Evolutionary conservation across 1,140 invertebrate genomes (phyloP).

Genomic region (Drosophila lacertosa): DNA sequence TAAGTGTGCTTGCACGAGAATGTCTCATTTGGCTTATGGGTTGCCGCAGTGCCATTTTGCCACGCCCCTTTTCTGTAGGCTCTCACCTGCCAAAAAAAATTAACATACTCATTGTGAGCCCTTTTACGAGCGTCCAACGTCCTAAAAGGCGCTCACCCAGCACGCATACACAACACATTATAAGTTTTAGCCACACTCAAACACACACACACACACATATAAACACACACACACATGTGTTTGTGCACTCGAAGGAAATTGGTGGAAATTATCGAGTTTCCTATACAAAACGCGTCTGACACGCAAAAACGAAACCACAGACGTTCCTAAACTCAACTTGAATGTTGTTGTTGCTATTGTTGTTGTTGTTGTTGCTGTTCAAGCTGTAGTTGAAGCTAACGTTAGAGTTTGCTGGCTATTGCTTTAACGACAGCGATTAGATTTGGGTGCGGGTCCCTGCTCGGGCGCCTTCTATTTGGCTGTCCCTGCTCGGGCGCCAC

Average conservation of each 20-base stretch:
- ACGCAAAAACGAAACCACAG: constrained; percentile 63
- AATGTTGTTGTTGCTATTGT: constrained; percentile 8
- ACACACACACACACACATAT: background rate
- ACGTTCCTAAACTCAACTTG: constrained; percentile 12
- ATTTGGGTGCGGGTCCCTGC: constrained; percentile 26
- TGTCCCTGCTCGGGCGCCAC: constrained; percentile 1
- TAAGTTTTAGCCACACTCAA: constrained; percentile 14
- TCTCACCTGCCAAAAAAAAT: constrained; percentile 46
- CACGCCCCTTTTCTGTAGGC: constrained; percentile 38
- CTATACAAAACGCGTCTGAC: constrained; percentile 78
- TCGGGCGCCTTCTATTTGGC: no score
- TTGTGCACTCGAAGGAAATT: constrained; percentile 66
- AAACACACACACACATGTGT: constrained; percentile 12
- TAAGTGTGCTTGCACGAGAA: constrained; percentile 12
- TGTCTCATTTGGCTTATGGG: constrained; percentile 36
- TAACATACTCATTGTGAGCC: constrained; percentile 67
- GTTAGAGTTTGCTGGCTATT: constrained; percentile 39
- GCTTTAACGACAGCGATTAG: constrained; percentile 67
- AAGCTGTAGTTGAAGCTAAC: constrained; percentile 17
- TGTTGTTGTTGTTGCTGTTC: constrained; percentile 5
- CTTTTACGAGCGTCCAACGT: constrained; percentile 57
- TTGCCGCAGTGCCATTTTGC: constrained; percentile 23
- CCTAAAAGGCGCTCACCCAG: constrained; percentile 11
- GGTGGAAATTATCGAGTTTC: constrained; percentile 82
- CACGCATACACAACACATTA: constrained; percentile 44